These are phyloP conservation scores for Riptortus pedestris DNA, from an alignment of 1,140 invertebrate genomes.

Conservation along the genomic window DNA sequence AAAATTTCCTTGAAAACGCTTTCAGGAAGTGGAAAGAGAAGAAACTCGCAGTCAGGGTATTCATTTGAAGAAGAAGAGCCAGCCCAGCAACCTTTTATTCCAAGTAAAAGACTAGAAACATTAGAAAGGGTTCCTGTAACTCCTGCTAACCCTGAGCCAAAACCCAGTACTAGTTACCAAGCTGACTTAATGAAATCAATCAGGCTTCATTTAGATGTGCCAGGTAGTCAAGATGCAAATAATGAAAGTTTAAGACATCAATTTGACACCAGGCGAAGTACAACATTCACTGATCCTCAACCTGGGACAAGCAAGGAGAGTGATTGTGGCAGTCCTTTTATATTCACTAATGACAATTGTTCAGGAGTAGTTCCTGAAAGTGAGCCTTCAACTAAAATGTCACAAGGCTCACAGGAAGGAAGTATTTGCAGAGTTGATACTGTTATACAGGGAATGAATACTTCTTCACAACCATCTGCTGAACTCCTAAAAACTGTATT, in stretches of 20 bases:
- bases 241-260: neutral
- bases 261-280: neutral
- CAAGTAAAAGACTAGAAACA: neutral
- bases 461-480: neutral
- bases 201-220: neutral
- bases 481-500: conserved; percentile 15
- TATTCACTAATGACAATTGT: neutral
- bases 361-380: conserved; percentile 1
- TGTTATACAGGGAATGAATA: conserved; percentile 1
- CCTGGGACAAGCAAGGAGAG: neutral
- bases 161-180: neutral
- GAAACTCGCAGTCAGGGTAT: neutral
- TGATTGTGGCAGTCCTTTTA: neutral
- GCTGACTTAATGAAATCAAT: neutral
- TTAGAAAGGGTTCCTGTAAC: neutral
- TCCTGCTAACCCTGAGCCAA: neutral
- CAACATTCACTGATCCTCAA: neutral
- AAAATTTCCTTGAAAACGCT: neutral
- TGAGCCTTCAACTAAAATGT: neutral
- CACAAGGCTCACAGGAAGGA: neutral
- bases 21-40: neutral
- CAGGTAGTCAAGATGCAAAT: neutral
- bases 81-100: neutral
- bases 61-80: neutral
- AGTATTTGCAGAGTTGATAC: conserved; percentile 1